Evolutionary conservation across 2,888 invertebrate genomes (phyloP), one percentile per base, ranked within the genome.

Genomic region (Trichacis sp.): DNA sequence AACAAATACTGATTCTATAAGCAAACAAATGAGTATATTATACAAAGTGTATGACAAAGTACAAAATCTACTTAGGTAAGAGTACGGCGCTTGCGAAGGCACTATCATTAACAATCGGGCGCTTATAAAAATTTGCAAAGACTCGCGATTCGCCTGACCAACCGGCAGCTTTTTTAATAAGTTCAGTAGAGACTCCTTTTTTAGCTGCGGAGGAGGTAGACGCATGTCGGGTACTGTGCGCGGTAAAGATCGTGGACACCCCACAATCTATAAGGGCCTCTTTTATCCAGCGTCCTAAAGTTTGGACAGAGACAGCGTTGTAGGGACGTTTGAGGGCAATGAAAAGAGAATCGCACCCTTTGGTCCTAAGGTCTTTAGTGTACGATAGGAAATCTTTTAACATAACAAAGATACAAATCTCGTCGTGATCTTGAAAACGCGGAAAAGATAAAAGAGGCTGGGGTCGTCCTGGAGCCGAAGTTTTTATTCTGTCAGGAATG

Each of bases 361-460:
- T 9, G 5, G 3, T 2, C 4, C 46, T 18, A 2, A 20, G 19
- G n/a, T n/a, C n/a, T n/a, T n/a, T n/a, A n/a, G n/a, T n/a, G n/a
- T n/a, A n/a, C n/a, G n/a, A n/a, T n/a, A n/a, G n/a, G n/a, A n/a
- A n/a, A n/a, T n/a, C n/a, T n/a, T n/a, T n/a, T n/a, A n/a, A n/a
- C n/a, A n/a, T n/a, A 2, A 2, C 14, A 4, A 51, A 5, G 18
- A 19, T 15, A 40, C 64, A 70, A 36, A 70, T 17, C 9, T 29
- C 38, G 19, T 15, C 36, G 12, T 55, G 24, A 1, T 58, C 48
- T 1, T 3, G 1, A 1, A 53, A 66, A 4, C 30, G 19, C 1
- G 66, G 45, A 6, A 66, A 43, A 1, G 11, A 4, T 20, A 59
- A 18, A n/a, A 51, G 14, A 0, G 62, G 62, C 19, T 66, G 59